phyloP scores from a whole-genome alignment of 1,140 invertebrate species.

The Bombus haemorrhoidalis region DNA sequence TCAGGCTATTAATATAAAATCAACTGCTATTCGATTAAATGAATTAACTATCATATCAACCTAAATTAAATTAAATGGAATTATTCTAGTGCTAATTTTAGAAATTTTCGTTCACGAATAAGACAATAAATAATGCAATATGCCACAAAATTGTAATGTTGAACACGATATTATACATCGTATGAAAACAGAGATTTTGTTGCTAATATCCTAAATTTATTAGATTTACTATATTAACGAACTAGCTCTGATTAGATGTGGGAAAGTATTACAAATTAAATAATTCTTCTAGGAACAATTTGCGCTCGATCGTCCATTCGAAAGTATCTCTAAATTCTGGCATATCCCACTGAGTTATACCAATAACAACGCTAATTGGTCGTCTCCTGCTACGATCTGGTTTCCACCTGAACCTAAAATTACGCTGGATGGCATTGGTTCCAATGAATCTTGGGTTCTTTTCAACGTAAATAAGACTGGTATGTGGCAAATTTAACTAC shows the following conservation, averaged over 20 bases:
- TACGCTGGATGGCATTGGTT: constrained; percentile 56
- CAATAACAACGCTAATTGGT: constrained; percentile 65
- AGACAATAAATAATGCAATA: no score
- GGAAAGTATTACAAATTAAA: not conserved
- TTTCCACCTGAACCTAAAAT: constrained; percentile 70
- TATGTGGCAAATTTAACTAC: constrained; percentile 36
- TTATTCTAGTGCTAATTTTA: no score
- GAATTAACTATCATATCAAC: no score
- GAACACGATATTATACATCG: no score
- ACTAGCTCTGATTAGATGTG: not conserved
- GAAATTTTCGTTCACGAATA: no score
- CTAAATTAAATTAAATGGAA: no score
- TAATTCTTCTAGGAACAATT: constrained; percentile 64
- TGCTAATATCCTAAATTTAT: not conserved
- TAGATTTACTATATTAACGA: no score
- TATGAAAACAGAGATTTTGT: not conserved
- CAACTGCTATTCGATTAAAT: no score
- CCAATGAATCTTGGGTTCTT: constrained; percentile 81
- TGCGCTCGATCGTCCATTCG: constrained; percentile 56
- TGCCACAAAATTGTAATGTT: no score
- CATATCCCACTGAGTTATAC: constrained; percentile 84
- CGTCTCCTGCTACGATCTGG: constrained; percentile 72
- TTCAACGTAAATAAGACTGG: constrained; percentile 84
- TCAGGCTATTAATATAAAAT: no score
- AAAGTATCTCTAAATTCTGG: constrained; percentile 76